Evolutionary conservation across 2,888 invertebrate genomes (phyloP).

Genomic region (Drosophila monieri): DNA sequence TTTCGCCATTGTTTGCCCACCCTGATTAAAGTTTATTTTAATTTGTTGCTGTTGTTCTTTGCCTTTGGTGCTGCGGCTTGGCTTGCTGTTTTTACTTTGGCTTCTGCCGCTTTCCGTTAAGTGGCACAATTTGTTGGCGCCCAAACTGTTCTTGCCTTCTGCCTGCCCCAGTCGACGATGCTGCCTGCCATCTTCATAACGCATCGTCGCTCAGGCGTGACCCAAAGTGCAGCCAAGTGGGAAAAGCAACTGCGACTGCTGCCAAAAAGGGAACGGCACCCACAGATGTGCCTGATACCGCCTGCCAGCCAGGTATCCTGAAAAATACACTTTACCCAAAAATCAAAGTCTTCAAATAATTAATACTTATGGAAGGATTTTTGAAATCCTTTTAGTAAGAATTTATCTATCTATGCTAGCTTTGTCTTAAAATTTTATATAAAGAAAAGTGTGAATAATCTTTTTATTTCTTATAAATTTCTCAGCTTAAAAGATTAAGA

Average conservation of each 20-base stretch:
- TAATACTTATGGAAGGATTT: too few relatives aligned
- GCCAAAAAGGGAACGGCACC: constrained; percentile 50
- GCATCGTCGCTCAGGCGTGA: constrained; percentile 69
- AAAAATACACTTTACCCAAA: neutral
- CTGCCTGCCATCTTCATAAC: constrained; percentile 65
- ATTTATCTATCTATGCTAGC: neutral
- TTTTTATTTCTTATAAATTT: neutral
- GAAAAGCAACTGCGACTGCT: constrained; percentile 66
- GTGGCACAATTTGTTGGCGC: constrained; percentile 73
- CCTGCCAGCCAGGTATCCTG: constrained; percentile 15
- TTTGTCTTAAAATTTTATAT: neutral
- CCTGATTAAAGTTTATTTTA: constrained; percentile 75
- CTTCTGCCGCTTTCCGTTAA: constrained; percentile 50
- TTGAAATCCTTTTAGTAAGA: too few relatives aligned
- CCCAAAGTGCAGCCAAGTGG: constrained; percentile 72
- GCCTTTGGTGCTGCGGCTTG: constrained; percentile 29
- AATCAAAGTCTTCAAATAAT: neutral
- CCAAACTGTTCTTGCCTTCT: constrained; percentile 37
- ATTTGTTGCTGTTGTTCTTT: constrained; percentile 60
- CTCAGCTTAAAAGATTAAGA: too few relatives aligned
- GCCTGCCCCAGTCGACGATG: constrained; percentile 28
- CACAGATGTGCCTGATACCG: constrained; percentile 15
- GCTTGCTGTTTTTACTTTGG: constrained; percentile 28
- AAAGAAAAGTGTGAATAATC: neutral
- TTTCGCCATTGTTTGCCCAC: constrained; percentile 56